Evolutionary conservation across 1,140 invertebrate genomes (phyloP), one percentile per base, ranked within the genome.

Genomic region (Panagrolaimus sp.): DNA sequence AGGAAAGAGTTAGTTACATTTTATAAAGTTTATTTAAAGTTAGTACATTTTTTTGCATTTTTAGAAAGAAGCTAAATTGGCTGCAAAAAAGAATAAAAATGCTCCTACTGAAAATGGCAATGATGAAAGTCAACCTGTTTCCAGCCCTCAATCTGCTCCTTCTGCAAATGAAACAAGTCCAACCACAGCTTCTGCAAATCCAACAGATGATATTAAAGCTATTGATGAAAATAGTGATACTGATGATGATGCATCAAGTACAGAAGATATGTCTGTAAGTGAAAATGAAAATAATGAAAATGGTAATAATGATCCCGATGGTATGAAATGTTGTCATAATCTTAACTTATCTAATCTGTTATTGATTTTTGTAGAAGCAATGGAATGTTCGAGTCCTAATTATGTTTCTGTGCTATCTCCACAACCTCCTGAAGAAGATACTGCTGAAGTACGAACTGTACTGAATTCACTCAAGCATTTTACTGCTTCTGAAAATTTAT

Each of bases 401-500:
- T 69, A 12, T 38, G n/a, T 14, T 21, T 68, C 24, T 66, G 28
- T 24, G 10, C 17, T 21, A 9, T 21, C 14, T 52, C 21, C 8
- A 63, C 14, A 8, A 70, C 44, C 15, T 21, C 64, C 24, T 43
- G 71, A 48, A 47, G 32, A n/a, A 58, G 63, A 58, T 12, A 58
- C 3, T 21, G 7, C 32, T 38, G 63, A 44, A 21, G 32, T 46
- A 9, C 28, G 44, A 7, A 69, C 71, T 4, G n/a, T 72, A 1
- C 15, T 48, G 8, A 64, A 67, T 90, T 78, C 92, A 91, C 87
- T 97, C 6, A 90, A 90, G 77, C 91, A 93, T 84, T 96, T 96
- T 83, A 96, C 93, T 0, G 88, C 89, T 0, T 86, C 90, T 21
- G 94, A 97, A 83, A 84, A 93, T 4, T 88, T 97, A 84, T 90